Base-by-base conservation (phyloP, 2,888 invertebrate genomes). In the Andrena camellia region DNA sequence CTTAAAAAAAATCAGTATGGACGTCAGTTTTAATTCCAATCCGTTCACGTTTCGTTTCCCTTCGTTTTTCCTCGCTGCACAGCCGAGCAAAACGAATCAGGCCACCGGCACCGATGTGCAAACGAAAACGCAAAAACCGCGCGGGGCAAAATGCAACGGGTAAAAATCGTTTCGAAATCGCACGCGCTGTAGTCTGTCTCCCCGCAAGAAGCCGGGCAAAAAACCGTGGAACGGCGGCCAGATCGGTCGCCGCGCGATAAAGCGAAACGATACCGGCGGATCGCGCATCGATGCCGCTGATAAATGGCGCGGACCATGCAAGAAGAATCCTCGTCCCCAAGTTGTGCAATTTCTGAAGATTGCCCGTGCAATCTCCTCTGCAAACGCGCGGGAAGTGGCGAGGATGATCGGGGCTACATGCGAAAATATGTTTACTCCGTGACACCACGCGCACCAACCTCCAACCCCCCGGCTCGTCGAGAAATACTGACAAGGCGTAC, bases 311-410 rank as follows among this genome's bases (percentile, higher is more conserved):
- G 52, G 23, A 59, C 17, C 57, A 20, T 31, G 50, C 42, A 67
- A 60, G 78, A 70, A 75, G 54, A 54, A 33, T 35, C 35, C 64
- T 71, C 8, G 62, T 76, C 52, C 60, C 13, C 54, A 35, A 76
- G 75, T 86, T 86, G 60, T 20, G 76, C 83, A 86, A 86, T 85
- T 85, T 62, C 83, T 33, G 63, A 64, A 85, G 78, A 85, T 83
- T 71, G 68, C 64, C 48, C 54, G 54, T 63, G 73, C 75, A 64
- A 81, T 84, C 80, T 78, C 66, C 77, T 64, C 31, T 59, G n/a
- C 3, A 50, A 29, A 74, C 57, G 78, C 73, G 17, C 64, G 31
- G 70, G 59, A 59, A 72, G 33, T 33, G 42, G n/a, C 33, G 33
- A 17, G 8, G 60, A 54, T 74, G 71, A 78, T 48, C 52, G 70